Percentiles rank a stretch among this genome's conserved stretches.
Conservation (phyloP, 1,140 invertebrate genomes). For the Cyclargus thomasi region DNA sequence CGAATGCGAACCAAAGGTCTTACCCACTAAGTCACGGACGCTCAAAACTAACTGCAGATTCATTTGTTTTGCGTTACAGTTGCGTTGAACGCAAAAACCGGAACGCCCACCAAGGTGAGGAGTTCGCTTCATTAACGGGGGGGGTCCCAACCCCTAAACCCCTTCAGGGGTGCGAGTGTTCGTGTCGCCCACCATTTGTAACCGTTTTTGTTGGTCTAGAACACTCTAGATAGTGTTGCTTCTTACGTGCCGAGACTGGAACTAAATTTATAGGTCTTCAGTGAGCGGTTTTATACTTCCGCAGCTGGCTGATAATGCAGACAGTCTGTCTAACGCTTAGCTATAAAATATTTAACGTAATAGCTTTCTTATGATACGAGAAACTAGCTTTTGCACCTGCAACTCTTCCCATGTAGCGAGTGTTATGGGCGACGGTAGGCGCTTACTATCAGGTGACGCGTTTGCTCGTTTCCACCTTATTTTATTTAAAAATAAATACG, state of each 20-base stretch:
- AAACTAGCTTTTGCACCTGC: too few relatives aligned
- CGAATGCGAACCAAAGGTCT: too few relatives aligned
- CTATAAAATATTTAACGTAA: not conserved
- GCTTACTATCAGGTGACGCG: too few relatives aligned
- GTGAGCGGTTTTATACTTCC: not conserved
- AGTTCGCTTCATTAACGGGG: slow-evolving; percentile 9
- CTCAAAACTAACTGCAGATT: too few relatives aligned
- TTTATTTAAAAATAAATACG: too few relatives aligned
- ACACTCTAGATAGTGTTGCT: not conserved
- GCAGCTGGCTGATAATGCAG: not conserved
- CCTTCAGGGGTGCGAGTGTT: slow-evolving; percentile 4
- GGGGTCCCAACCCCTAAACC: not conserved
- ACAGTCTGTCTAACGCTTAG: not conserved
- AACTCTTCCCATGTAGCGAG: too few relatives aligned
- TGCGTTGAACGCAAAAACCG: slow-evolving; percentile 1
- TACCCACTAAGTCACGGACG: too few relatives aligned
- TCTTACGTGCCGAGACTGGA: not conserved
- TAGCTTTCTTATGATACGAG: too few relatives aligned
- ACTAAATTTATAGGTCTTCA: not conserved
- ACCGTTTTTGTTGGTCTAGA: slow-evolving; percentile 1
- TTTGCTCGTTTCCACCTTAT: too few relatives aligned
- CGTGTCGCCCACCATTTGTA: slow-evolving; percentile 9
- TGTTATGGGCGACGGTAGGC: too few relatives aligned
- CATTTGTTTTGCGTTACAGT: not conserved
- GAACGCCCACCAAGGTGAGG: not conserved